Evolutionary conservation across 2,888 invertebrate genomes (phyloP).

Genomic region (Alcis repandata): DNA sequence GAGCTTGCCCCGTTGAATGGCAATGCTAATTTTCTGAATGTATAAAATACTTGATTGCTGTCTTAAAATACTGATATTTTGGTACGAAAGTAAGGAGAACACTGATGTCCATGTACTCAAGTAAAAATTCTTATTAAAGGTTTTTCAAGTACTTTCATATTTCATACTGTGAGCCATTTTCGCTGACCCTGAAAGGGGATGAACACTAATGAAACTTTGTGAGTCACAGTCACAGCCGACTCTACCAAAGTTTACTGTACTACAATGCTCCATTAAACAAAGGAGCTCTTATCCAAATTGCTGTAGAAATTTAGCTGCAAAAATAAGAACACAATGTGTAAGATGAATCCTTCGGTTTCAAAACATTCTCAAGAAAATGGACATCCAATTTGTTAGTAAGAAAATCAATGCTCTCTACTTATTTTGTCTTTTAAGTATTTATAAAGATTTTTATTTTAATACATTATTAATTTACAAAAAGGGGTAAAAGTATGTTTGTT

Average conservation of each 20-base stretch:
- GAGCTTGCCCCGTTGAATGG: no score
- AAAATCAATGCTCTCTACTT: no score
- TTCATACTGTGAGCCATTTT: neutral
- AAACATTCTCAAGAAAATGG: no score
- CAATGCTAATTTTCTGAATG: no score
- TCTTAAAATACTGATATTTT: no score
- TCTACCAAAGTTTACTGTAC: neutral
- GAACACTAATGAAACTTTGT: neutral
- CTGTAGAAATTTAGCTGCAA: neutral
- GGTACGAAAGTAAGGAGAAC: no score
- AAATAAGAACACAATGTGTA: neutral
- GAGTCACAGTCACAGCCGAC: conserved; percentile 6
- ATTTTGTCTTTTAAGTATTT: neutral
- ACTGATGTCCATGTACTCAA: no score
- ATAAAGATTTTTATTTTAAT: neutral
- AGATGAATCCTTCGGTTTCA: no score
- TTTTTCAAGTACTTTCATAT: neutral
- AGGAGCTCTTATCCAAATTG: conserved; percentile 9
- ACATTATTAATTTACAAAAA: neutral
- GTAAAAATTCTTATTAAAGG: neutral
- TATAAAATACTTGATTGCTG: no score
- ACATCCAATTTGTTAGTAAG: no score
- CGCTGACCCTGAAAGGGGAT: neutral
- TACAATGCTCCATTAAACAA: conserved; percentile 1
- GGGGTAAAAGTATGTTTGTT: conserved; percentile 1